Conservation (phyloP, 1,140 invertebrate species). For the Apis laboriosa region DNA sequence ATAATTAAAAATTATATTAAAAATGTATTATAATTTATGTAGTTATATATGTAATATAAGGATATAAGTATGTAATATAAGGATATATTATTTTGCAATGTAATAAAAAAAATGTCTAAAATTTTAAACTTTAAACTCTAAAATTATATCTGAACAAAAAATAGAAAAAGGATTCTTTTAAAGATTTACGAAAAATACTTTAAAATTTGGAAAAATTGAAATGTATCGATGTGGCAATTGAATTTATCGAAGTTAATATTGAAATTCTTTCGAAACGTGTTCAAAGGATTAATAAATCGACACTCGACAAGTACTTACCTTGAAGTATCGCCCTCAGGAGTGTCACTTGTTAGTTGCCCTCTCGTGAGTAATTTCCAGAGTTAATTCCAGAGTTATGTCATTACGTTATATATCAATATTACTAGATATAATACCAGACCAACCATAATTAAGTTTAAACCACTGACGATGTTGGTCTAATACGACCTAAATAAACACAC, state of each 20-base stretch:
- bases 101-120: too few species aligned
- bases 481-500: slow-evolving; percentile 27
- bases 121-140: too few species aligned
- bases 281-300: slow-evolving; percentile 44
- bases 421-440: slow-evolving; percentile 25
- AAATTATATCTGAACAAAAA: neutral
- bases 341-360: slow-evolving; percentile 60
- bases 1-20: too few species aligned
- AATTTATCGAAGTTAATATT: neutral
- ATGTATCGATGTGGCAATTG: too few species aligned
- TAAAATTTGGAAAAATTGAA: too few species aligned
- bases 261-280: neutral
- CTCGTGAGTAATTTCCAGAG: slow-evolving; percentile 59
- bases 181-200: too few species aligned
- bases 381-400: slow-evolving; percentile 61
- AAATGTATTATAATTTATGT: too few species aligned
- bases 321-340: slow-evolving; percentile 56
- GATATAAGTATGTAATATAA: too few species aligned
- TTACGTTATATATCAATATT: slow-evolving; percentile 51
- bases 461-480: slow-evolving; percentile 18
- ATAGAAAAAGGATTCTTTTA: neutral
- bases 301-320: slow-evolving; percentile 29
- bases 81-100: too few species aligned
- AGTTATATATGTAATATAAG: too few species aligned
- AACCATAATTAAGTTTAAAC: slow-evolving; percentile 42